Percentiles rank a stretch among this genome's conserved stretches.
Evolutionary conservation across 2,113 vertebrate genomes (phyloP).

Genomic region (Dolichallabes microphthalmus): DNA sequence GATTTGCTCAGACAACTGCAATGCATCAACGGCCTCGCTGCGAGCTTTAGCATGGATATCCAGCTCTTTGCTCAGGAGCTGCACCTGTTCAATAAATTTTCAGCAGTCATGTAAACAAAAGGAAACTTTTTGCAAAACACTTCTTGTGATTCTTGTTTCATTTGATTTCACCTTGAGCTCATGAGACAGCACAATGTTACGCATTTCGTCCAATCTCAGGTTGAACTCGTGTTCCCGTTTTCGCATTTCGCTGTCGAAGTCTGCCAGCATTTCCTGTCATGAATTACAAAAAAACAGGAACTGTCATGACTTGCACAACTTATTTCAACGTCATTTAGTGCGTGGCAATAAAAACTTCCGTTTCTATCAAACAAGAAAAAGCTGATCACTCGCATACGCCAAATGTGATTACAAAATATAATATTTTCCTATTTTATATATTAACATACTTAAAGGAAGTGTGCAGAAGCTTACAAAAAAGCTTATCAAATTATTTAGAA

Average conservation of each 20-base stretch:
- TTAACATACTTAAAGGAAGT: not conserved
- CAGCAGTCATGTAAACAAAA: not conserved
- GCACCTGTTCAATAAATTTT: conserved; percentile 63
- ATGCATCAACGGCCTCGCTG: conserved; percentile 58
- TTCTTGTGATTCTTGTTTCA: not conserved
- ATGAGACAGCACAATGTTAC: conserved; percentile 60
- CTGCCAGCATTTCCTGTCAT: conserved; percentile 71
- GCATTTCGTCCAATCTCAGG: conserved; percentile 69
- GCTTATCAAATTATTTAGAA: not conserved
- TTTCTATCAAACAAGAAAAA: not conserved
- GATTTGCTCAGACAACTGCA: conserved; percentile 62
- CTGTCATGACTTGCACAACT: not conserved
- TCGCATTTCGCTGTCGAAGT: conserved; percentile 70
- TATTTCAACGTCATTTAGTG: not conserved
- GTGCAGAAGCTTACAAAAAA: not conserved
- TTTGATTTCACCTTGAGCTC: conserved; percentile 73
- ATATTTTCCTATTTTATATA: not conserved
- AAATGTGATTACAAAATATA: not conserved
- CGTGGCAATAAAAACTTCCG: not conserved
- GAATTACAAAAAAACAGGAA: conserved; percentile 1
- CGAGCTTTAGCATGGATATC: conserved; percentile 61
- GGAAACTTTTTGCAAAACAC: not conserved
- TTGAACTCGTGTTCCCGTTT: conserved; percentile 70
- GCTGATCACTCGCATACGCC: not conserved
- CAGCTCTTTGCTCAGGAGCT: conserved; percentile 71